These are phyloP conservation scores for Lepus oiostolus DNA, from an alignment of 2,797 vertebrate genomes.

Conservation along the genomic window DNA sequence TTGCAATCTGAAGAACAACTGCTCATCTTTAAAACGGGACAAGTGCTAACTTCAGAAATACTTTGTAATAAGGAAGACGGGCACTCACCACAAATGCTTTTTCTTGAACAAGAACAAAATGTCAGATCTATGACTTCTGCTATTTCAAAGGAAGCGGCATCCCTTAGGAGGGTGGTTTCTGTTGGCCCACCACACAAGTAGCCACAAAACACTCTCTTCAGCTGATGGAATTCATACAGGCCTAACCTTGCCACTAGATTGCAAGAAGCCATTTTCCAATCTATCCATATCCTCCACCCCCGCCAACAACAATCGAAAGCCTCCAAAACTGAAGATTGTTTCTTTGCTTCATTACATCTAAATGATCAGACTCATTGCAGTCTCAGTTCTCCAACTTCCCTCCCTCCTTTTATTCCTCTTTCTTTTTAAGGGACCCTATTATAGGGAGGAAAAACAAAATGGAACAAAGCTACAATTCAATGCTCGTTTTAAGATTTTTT, in stretches of 20 bases:
- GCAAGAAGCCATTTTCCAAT: constrained; percentile 59
- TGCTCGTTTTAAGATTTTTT: constrained; percentile 78
- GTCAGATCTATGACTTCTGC: neutral
- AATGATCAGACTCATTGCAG: constrained; percentile 79
- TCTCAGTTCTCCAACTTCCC: constrained; percentile 73
- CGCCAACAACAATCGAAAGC: constrained; percentile 58
- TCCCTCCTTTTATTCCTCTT: constrained; percentile 67
- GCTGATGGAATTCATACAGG: neutral
- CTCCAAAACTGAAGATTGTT: constrained; percentile 72
- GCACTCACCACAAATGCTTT: neutral
- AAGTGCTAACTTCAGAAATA: constrained; percentile 47
- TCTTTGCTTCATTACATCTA: constrained; percentile 83
- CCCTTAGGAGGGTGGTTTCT: neutral
- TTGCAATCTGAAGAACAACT: constrained; percentile 22
- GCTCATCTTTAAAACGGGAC: constrained; percentile 29
- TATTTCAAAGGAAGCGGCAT: neutral
- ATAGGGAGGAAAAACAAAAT: constrained; percentile 72
- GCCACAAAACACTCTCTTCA: constrained; percentile 29
- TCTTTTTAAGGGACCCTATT: constrained; percentile 76
- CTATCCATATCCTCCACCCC: neutral
- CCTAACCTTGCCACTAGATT: neutral
- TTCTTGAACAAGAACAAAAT: constrained; percentile 24
- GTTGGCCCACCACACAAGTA: neutral
- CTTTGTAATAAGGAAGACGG: neutral
- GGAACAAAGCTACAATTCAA: constrained; percentile 81